phyloP scores from a whole-genome alignment of 2,888 invertebrate species.

The Lasioglossum marginatum region DNA sequence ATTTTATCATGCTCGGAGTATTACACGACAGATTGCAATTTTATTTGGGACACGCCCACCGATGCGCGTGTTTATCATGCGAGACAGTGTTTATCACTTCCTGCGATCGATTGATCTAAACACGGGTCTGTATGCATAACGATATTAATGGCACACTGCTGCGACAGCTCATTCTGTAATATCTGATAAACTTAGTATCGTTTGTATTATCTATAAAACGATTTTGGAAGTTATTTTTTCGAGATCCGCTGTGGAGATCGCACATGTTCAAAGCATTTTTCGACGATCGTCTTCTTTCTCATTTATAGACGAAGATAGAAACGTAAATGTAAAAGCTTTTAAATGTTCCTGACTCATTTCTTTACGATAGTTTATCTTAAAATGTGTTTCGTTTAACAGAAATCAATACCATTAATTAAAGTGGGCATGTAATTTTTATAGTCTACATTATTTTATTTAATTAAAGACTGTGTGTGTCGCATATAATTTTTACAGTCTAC shows the following conservation, averaged over 20 bases:
- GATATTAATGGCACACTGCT: conserved; percentile 50
- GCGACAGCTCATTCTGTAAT: conserved; percentile 27
- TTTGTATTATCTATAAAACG: conserved; percentile 39
- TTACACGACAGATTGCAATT: conserved; percentile 55
- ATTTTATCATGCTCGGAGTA: not conserved
- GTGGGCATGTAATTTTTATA: no score
- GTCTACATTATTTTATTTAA: no score
- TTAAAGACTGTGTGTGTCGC: no score
- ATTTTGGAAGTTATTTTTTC: conserved; percentile 30
- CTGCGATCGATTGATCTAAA: conserved; percentile 52
- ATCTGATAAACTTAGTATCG: conserved; percentile 46
- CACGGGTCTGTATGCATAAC: conserved; percentile 45
- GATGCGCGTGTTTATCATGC: no score
- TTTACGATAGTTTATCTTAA: not conserved
- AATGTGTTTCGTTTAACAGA: not conserved
- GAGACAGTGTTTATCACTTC: conserved; percentile 49
- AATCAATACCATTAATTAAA: not conserved
- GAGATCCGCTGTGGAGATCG: not conserved
- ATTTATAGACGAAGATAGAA: not conserved
- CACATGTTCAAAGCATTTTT: conserved; percentile 16
- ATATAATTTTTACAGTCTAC: no score
- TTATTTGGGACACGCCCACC: conserved; percentile 51
- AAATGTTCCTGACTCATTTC: not conserved
- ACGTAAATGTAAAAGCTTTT: not conserved
- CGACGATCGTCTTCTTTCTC: not conserved